A percentile compares a stretch with the other conserved stretches of the same genome.
Conservation (phyloP, 2,797 vertebrate species). For the Propithecus perrieri region DNA sequence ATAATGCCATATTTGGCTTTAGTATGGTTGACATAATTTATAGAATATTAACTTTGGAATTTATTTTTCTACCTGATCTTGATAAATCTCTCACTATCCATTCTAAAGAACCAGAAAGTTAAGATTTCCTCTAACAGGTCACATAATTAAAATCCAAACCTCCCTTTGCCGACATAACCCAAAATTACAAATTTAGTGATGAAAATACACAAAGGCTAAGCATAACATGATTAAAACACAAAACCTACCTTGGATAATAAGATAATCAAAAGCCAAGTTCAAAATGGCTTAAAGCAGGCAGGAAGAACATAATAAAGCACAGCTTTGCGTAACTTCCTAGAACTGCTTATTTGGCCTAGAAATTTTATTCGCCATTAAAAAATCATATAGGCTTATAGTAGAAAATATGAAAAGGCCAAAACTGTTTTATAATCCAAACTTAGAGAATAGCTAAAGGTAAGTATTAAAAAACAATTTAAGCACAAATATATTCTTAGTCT, state of each 20-base stretch:
- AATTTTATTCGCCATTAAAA: neutral
- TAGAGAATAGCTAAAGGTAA: neutral
- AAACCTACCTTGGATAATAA: neutral
- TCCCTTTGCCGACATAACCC: neutral
- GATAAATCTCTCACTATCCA: neutral
- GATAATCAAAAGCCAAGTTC: neutral
- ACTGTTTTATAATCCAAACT: neutral
- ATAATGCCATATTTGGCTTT: neutral
- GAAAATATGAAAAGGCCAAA: neutral
- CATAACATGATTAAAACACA: neutral
- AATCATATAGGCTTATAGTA: neutral
- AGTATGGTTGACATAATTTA: neutral
- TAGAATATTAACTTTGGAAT: neutral
- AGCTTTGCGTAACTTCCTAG: neutral
- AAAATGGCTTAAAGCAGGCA: neutral
- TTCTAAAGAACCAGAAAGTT: neutral
- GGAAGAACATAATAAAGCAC: neutral
- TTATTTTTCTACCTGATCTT: neutral
- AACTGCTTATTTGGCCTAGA: neutral
- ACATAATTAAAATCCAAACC: constrained; percentile 20
- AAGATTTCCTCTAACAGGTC: neutral
- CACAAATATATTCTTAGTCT: neutral
- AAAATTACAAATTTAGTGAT: neutral
- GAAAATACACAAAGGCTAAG: neutral
- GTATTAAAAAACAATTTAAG: neutral